These are phyloP conservation scores for Drosophila mimetica DNA, from an alignment of 2,888 invertebrate genomes.

Conservation along the genomic window DNA sequence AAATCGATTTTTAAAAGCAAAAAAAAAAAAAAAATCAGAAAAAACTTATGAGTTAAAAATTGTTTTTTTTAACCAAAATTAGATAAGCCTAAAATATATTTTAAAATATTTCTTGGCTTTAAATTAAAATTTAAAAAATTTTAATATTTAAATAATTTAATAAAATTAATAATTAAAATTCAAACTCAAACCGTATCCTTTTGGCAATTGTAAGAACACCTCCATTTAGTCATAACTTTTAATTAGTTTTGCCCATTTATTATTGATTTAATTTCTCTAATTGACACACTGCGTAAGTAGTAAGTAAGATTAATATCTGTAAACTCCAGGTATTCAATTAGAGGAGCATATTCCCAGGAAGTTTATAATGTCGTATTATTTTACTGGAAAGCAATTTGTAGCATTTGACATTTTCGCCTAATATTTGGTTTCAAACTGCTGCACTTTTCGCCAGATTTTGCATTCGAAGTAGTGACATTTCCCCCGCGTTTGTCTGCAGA, in stretches of 20 bases:
- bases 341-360: not conserved
- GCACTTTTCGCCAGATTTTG: not conserved
- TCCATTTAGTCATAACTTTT: not conserved
- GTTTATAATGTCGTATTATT: not conserved
- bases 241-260: not conserved
- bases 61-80: too few species aligned
- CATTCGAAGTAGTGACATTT: not conserved
- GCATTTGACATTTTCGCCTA: not conserved
- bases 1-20: too few species aligned
- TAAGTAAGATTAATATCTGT: constrained; percentile 1
- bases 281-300: not conserved
- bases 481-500: not conserved
- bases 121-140: too few species aligned
- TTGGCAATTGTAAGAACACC: not conserved
- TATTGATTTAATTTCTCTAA: not conserved
- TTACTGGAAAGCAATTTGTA: constrained; percentile 2
- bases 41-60: too few species aligned
- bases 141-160: too few species aligned
- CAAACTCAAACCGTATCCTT: not conserved
- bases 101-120: too few species aligned
- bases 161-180: not conserved
- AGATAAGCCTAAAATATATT: too few species aligned
- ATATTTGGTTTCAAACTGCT: not conserved
- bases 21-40: too few species aligned
- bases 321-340: not conserved